phyloP scores from a whole-genome alignment of 2,888 invertebrate genomes.

The Sarcophaga subvicina region DNA sequence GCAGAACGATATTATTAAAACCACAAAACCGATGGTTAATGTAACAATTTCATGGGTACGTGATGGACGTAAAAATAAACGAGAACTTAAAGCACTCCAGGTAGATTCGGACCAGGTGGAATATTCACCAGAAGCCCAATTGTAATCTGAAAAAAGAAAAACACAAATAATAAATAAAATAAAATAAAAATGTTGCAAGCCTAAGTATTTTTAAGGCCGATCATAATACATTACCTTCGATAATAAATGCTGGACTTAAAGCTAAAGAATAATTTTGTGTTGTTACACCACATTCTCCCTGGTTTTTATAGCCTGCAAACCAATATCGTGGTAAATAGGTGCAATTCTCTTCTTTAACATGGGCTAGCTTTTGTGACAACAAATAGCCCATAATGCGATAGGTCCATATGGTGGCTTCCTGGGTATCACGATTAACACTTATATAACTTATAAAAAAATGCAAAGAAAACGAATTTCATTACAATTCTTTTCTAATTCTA shows the following conservation, averaged over 20 bases:
- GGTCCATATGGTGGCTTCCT: constrained; percentile 80
- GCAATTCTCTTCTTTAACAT: constrained; percentile 82
- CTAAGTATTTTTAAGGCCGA: not conserved
- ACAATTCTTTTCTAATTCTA: not conserved
- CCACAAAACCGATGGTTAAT: constrained; percentile 79
- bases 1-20: constrained; percentile 80
- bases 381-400: constrained; percentile 80
- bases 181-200: not conserved
- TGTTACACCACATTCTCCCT: constrained; percentile 88
- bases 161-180: not conserved
- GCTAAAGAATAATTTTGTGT: constrained; percentile 89
- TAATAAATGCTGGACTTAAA: constrained; percentile 91
- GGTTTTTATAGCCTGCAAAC: constrained; percentile 86
- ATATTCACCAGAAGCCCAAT: constrained; percentile 89
- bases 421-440: constrained; percentile 79
- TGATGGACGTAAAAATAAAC: constrained; percentile 89
- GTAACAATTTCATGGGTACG: constrained; percentile 79
- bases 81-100: constrained; percentile 88
- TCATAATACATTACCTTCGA: constrained; percentile 77
- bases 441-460: constrained; percentile 76
- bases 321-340: constrained; percentile 83
- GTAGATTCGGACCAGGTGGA: constrained; percentile 96
- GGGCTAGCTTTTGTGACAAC: constrained; percentile 73
- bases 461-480: not conserved
- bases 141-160: constrained; percentile 84